phyloP scores from a whole-genome alignment of 1,140 invertebrate genomes.

The Drosophila gunungcola region DNA sequence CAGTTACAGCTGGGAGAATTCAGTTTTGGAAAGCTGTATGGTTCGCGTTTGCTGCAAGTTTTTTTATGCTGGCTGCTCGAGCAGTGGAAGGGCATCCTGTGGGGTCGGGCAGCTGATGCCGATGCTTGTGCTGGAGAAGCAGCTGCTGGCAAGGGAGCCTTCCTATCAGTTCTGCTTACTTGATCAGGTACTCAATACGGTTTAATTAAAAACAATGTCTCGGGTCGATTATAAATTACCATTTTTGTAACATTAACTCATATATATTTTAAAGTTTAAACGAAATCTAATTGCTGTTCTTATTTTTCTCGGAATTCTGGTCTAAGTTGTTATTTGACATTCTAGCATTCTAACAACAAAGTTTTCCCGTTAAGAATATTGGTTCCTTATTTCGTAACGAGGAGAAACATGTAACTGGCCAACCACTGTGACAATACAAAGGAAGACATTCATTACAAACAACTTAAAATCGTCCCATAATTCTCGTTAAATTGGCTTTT shows the following conservation, averaged over 20 bases:
- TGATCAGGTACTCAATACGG: too few species aligned
- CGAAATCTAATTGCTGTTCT: too few species aligned
- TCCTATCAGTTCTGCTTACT: conserved; percentile 1
- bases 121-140: conserved; percentile 3
- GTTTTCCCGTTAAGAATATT: too few species aligned
- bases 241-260: too few species aligned
- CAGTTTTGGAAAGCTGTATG: conserved; percentile 36
- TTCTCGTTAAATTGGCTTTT: background rate
- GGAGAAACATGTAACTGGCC: background rate
- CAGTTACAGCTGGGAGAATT: conserved; percentile 56
- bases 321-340: too few species aligned
- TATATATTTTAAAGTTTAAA: too few species aligned
- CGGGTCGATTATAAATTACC: too few species aligned
- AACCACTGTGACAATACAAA: background rate
- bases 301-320: too few species aligned
- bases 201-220: too few species aligned
- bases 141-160: conserved; percentile 21
- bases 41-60: conserved; percentile 20
- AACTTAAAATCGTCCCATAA: background rate
- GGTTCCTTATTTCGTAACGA: background rate
- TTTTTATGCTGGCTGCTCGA: conserved; percentile 37
- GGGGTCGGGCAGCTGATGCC: conserved; percentile 30
- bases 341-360: too few species aligned
- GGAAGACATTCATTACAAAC: conserved; percentile 6
- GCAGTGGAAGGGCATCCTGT: conserved; percentile 21